Evolutionary conservation across 37 sponge, comb jelly and placozoan species (phyloP), one percentile per base, ranked within the genome.

Genomic region (Oscarella lobularis): DNA sequence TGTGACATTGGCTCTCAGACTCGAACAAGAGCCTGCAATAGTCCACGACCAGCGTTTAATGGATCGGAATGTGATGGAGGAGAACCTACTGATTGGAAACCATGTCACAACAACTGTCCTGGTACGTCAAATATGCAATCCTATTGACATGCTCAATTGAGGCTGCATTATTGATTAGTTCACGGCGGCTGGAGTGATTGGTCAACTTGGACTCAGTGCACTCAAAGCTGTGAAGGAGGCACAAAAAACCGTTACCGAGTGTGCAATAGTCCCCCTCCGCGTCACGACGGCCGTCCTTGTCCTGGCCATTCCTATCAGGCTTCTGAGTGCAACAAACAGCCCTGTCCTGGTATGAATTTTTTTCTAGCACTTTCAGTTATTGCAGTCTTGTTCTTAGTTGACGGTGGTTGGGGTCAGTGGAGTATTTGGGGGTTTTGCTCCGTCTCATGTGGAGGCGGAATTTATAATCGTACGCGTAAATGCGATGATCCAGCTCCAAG

Each of bases 1-100:
- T 76, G 77, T 67, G 55, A n/a, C 70, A 76, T 37, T n/a, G 54
- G 77, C 3, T 55, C 35, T n/a, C 40, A 66, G 60, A 41, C 27
- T 48, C 40, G 77, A 41, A 66, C 36, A 40, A 38, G 77, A 40
- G 55, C 40, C 14, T 76, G 77, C 6, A 48, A 76, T 66, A 76
- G 37, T 35, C 77, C 77, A 2, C 20, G 20, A 32, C 77, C 77
- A 67, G 37, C 35, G 3, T 76, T 66, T 40, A 48, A 32, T 3
- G 77, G 77, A 70, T 38, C 40, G 31, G 70, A 76, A 32, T 76
- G 77, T 6, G 74, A 3, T 20, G 36, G 74, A 2, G 74, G 39
- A 20, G 74, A 73, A 35, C 39, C 38, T 30, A n/a, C n/a, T n/a
- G n/a, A n/a, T n/a, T n/a, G n/a, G n/a, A n/a, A n/a, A n/a, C n/a